Conservation (phyloP, 64 coral and sea anemone species). For the Montipora capricornis region DNA sequence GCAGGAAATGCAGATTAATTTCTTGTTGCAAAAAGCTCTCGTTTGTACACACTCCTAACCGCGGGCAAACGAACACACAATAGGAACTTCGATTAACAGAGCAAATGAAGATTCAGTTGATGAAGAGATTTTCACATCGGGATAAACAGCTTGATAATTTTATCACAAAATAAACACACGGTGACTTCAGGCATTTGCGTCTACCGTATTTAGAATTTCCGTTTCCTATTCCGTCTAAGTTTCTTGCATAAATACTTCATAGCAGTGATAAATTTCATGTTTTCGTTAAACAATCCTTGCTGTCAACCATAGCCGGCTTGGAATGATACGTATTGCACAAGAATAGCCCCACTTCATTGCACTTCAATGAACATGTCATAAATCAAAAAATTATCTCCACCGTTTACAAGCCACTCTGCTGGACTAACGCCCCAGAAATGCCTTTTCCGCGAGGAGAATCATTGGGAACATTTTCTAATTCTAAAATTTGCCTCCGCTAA, state of each 20-base stretch:
- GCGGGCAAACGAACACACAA: background rate
- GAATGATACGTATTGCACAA: constrained; percentile 2
- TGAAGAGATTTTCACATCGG: background rate
- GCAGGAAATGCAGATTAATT: background rate
- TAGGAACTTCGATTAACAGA: constrained; percentile 7
- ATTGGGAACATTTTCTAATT: background rate
- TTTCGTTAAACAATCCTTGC: constrained; percentile 11
- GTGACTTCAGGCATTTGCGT: background rate
- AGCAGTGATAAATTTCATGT: background rate
- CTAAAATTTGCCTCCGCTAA: background rate
- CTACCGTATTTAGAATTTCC: background rate
- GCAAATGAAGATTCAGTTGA: background rate
- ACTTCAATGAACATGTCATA: background rate
- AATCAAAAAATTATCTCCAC: background rate
- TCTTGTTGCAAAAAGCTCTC: background rate
- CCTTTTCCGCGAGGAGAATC: background rate
- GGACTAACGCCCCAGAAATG: background rate
- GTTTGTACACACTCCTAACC: background rate
- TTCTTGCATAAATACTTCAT: background rate
- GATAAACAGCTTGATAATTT: constrained; percentile 40
- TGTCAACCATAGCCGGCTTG: background rate
- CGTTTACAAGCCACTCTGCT: background rate
- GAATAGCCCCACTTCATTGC: constrained; percentile 4
- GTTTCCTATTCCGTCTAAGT: background rate
- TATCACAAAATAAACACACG: background rate